Evolutionary conservation across 2,888 invertebrate species (phyloP).

Genomic region (Ethmia dodecea): DNA sequence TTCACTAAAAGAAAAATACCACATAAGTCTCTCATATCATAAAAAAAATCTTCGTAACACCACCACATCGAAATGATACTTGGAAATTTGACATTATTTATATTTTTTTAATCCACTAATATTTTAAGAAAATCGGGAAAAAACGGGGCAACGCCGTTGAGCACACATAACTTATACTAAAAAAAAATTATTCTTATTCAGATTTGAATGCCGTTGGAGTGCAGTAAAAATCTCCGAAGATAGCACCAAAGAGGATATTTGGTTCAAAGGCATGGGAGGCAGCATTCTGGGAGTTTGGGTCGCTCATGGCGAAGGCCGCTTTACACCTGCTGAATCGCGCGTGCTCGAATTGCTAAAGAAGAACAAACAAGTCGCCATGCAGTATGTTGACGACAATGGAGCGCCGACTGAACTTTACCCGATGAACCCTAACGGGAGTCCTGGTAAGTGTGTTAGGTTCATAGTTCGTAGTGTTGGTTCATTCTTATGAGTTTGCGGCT

Average conservation of each 20-base stretch:
- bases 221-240: slow-evolving; percentile 83
- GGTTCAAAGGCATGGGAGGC: slow-evolving; percentile 93
- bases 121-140: too few species aligned
- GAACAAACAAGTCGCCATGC: slow-evolving; percentile 84
- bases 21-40: too few species aligned
- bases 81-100: too few species aligned
- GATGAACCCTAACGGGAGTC: slow-evolving; percentile 96
- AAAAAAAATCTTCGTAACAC: too few species aligned
- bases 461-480: too few species aligned
- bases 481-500: too few species aligned
- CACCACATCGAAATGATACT: too few species aligned
- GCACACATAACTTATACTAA: too few species aligned
- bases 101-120: too few species aligned
- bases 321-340: slow-evolving; percentile 53
- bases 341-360: slow-evolving; percentile 67
- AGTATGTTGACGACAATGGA: slow-evolving; percentile 90
- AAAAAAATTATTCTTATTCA: too few species aligned
- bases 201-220: slow-evolving; percentile 85
- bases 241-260: slow-evolving; percentile 81
- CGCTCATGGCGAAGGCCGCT: slow-evolving; percentile 96
- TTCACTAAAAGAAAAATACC: too few species aligned
- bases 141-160: too few species aligned
- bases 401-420: slow-evolving; percentile 89
- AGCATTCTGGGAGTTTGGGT: slow-evolving; percentile 97
- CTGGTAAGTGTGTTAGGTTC: slow-evolving; percentile 67